Conservation (phyloP, 2,888 invertebrate genomes). For the Diarsia dahlii region DNA sequence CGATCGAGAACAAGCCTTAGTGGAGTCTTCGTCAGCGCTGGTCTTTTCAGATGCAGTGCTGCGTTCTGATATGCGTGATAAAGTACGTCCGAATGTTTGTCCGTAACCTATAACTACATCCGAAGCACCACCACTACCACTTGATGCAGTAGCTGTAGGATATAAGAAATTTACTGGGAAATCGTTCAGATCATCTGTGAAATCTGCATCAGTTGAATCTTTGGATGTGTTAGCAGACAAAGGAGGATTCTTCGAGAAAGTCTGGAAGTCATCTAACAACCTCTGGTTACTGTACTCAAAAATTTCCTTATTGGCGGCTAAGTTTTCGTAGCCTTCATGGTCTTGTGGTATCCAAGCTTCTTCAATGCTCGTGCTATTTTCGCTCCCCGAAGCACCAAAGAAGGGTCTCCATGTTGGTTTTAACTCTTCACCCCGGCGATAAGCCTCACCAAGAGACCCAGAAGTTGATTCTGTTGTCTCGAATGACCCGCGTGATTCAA, state of each 20-base stretch:
- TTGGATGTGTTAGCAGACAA: slow-evolving; percentile 88
- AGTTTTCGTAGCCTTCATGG: slow-evolving; percentile 92
- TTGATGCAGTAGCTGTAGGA: slow-evolving; percentile 91
- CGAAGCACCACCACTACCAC: slow-evolving; percentile 83
- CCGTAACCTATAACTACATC: slow-evolving; percentile 94
- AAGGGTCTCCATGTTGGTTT: slow-evolving; percentile 96
- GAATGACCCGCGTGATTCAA: slow-evolving; percentile 93
- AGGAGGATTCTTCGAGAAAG: slow-evolving; percentile 88
- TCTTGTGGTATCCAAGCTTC: slow-evolving; percentile 95
- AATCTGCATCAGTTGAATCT: slow-evolving; percentile 92
- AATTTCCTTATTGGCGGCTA: slow-evolving; percentile 87
- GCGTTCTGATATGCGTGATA: slow-evolving; percentile 96
- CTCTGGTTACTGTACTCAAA: slow-evolving; percentile 87
- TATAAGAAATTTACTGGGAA: slow-evolving; percentile 94
- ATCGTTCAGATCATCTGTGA: slow-evolving; percentile 94
- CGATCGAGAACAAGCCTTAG: slow-evolving; percentile 95
- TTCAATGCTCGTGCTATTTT: slow-evolving; percentile 96
- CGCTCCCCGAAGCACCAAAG: slow-evolving; percentile 94
- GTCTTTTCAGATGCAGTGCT: slow-evolving; percentile 97
- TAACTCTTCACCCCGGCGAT: slow-evolving; percentile 93
- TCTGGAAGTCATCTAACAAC: slow-evolving; percentile 87
- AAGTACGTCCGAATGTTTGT: slow-evolving; percentile 94
- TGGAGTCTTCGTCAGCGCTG: slow-evolving; percentile 96
- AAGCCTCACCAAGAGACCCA: slow-evolving; percentile 93
- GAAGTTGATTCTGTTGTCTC: slow-evolving; percentile 94